phyloP scores from a whole-genome alignment of 2,888 invertebrate species.

The Ichneumon xanthorius region DNA sequence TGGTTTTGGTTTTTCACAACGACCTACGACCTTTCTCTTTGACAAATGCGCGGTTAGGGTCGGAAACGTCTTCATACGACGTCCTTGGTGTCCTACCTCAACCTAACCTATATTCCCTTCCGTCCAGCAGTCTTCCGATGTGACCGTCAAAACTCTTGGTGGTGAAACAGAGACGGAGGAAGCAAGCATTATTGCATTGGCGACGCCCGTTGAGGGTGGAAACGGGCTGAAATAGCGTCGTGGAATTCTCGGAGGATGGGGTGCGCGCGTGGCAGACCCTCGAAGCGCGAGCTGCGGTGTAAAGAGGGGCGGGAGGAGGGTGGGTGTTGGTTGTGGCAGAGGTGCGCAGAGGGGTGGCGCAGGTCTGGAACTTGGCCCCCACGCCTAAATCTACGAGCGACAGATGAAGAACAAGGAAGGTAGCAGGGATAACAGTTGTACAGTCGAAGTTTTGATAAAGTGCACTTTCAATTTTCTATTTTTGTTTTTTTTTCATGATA shows the following conservation, averaged over 20 bases:
- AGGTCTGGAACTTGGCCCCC: slow-evolving; percentile 52
- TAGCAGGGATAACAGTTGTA: slow-evolving; percentile 12
- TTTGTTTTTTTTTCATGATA: neutral
- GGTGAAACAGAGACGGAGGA: slow-evolving; percentile 44
- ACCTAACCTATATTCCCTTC: slow-evolving; percentile 53
- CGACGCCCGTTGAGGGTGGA: slow-evolving; percentile 61
- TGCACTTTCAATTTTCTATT: neutral
- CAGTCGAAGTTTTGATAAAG: slow-evolving; percentile 39
- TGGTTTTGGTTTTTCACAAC: slow-evolving; percentile 37
- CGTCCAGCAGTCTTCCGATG: slow-evolving; percentile 2
- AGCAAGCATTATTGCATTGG: slow-evolving; percentile 39
- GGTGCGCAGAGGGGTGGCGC: slow-evolving; percentile 54
- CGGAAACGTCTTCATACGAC: slow-evolving; percentile 25
- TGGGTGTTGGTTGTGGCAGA: slow-evolving; percentile 51
- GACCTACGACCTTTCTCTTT: slow-evolving; percentile 62
- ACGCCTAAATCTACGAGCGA: slow-evolving; percentile 42
- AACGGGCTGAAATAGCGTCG: slow-evolving; percentile 71
- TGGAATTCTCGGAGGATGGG: slow-evolving; percentile 35
- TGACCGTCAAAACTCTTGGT: slow-evolving; percentile 33
- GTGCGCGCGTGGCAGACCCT: slow-evolving; percentile 41
- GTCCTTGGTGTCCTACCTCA: slow-evolving; percentile 54
- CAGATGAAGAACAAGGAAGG: slow-evolving; percentile 30
- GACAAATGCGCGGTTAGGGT: slow-evolving; percentile 49
- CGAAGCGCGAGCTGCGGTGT: slow-evolving; percentile 45
- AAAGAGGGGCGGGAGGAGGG: slow-evolving; percentile 51